Conservation (phyloP, 2,113 vertebrate genomes). For the Plestiodon gilberti region DNA sequence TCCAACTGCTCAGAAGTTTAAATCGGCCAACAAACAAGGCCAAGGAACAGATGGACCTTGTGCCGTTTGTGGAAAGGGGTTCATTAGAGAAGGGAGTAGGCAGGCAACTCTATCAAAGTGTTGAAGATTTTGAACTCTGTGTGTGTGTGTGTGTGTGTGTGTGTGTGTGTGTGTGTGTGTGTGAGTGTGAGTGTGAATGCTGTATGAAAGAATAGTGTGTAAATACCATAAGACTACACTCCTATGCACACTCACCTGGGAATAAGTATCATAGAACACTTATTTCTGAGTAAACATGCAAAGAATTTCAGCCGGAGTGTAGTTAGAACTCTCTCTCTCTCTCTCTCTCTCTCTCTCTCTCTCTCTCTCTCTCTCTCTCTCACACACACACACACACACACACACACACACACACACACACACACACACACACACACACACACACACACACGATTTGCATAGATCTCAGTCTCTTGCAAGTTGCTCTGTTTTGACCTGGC, state of each 20-base stretch:
- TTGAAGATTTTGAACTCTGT: not conserved
- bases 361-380: too few relatives aligned
- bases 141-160: too few relatives aligned
- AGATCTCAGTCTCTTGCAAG: not conserved
- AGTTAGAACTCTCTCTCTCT: too few relatives aligned
- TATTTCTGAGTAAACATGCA: too few relatives aligned
- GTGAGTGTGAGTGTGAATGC: too few relatives aligned
- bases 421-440: not conserved
- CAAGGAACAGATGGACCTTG: not conserved
- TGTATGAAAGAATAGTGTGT: not conserved
- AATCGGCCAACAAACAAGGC: not conserved
- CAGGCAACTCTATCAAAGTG: not conserved
- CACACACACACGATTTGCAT: not conserved
- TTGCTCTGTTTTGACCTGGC: not conserved
- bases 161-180: not conserved
- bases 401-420: not conserved
- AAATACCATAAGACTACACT: too few relatives aligned
- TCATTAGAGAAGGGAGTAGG: not conserved
- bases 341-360: too few relatives aligned
- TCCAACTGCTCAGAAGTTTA: not conserved
- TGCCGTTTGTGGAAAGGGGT: not conserved
- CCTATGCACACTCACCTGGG: too few relatives aligned
- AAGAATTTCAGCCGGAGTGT: too few relatives aligned
- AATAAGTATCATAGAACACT: too few relatives aligned
- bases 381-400: not conserved